A percentile compares a stretch with the other conserved stretches of the same genome.
phyloP scores from a whole-genome alignment of 2,797 vertebrate genomes.

The Protonibea diacanthus region DNA sequence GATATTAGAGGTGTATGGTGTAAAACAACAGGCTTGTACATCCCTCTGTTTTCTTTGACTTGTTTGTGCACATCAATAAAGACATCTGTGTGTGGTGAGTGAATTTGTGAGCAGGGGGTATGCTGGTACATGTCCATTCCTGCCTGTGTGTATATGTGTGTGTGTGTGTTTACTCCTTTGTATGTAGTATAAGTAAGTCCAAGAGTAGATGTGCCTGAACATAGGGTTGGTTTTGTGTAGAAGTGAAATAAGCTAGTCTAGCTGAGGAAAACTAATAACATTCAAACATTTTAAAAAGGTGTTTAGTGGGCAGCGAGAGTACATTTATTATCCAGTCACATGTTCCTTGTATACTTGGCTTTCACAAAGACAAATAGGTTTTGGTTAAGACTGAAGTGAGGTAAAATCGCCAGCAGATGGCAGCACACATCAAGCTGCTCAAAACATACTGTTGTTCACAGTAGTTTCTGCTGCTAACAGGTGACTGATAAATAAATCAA shows the following conservation, averaged over 20 bases:
- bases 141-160: background rate
- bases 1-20: conserved; percentile 40
- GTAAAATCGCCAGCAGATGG: conserved; percentile 69
- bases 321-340: conserved; percentile 5
- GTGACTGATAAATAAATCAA: background rate
- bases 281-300: conserved; percentile 2
- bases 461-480: background rate
- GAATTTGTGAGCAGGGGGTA: conserved; percentile 8
- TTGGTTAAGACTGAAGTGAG: conserved; percentile 29
- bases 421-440: conserved; percentile 42
- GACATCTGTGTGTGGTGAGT: conserved; percentile 12
- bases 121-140: conserved; percentile 11
- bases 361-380: conserved; percentile 14
- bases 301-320: background rate
- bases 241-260: background rate
- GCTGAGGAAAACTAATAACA: background rate
- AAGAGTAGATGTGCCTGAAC: background rate
- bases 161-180: background rate
- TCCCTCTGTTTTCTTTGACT: conserved; percentile 28
- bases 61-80: conserved; percentile 29
- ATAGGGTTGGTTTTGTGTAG: background rate
- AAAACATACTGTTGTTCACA: background rate
- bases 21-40: conserved; percentile 46
- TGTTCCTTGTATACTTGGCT: background rate
- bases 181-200: background rate